Conservation (phyloP, 2,113 vertebrate species). For the Apistogramma diplotaenia region DNA sequence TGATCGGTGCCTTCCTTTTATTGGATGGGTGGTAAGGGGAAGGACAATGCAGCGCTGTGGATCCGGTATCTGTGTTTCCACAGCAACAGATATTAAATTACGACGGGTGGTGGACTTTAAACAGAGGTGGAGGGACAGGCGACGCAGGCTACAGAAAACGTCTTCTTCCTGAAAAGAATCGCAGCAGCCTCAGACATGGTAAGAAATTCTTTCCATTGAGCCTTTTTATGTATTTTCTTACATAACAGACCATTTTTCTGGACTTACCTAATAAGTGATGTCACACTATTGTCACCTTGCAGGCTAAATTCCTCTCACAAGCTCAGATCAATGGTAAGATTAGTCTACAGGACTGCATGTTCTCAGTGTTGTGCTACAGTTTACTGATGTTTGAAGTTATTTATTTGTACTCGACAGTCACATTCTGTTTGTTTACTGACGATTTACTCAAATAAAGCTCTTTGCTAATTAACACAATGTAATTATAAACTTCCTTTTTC, state of each 20-base stretch:
- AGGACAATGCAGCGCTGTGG: not conserved
- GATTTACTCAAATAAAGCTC: not conserved
- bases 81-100: constrained; percentile 66
- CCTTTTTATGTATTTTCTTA: not conserved
- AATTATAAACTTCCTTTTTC: not conserved
- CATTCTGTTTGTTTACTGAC: not conserved
- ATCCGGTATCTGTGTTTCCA: constrained; percentile 67
- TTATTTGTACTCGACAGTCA: not conserved
- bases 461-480: not conserved
- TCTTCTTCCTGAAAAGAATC: constrained; percentile 48
- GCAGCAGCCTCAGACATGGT: constrained; percentile 50
- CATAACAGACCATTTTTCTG: not conserved
- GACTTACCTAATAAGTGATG: not conserved
- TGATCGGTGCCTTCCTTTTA: not conserved
- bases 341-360: not conserved
- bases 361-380: not conserved
- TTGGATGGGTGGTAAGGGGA: constrained; percentile 13
- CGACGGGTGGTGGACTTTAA: constrained; percentile 65
- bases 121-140: constrained; percentile 56
- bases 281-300: not conserved
- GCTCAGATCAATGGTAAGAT: constrained; percentile 73
- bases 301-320: constrained; percentile 79
- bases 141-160: not conserved
- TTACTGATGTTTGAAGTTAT: not conserved
- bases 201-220: not conserved